Conservation (phyloP, 2,113 vertebrate species). For the Sapajus apella region DNA sequence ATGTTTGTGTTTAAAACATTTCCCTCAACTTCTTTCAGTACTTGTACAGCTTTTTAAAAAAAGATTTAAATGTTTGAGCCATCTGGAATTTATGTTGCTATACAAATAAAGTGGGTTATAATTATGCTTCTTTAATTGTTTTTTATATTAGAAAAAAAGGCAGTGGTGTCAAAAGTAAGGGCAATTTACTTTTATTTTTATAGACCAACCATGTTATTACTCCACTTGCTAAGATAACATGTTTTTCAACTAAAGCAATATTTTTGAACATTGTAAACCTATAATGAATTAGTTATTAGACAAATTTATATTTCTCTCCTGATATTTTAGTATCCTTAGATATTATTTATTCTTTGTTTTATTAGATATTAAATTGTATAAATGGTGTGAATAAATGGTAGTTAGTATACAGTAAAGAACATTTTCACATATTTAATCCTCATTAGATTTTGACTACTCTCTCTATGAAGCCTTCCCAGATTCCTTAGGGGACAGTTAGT, state of each 20-base stretch:
- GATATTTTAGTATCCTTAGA: background rate
- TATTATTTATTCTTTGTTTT: background rate
- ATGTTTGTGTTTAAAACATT: background rate
- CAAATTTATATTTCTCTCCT: background rate
- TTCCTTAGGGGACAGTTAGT: background rate
- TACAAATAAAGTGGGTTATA: background rate
- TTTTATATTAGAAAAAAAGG: background rate
- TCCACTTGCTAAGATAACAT: background rate
- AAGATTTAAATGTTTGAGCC: background rate
- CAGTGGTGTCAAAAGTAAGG: background rate
- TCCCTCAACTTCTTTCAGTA: background rate
- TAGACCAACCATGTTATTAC: background rate
- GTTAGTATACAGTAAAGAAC: background rate
- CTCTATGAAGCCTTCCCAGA: background rate
- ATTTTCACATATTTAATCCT: background rate
- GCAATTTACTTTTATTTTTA: background rate
- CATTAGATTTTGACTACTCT: background rate
- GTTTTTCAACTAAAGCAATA: background rate
- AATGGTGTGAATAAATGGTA: background rate
- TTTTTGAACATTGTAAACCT: background rate
- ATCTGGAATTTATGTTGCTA: conserved; percentile 19
- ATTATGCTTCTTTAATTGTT: background rate
- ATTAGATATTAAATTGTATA: background rate
- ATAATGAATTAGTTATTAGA: background rate
- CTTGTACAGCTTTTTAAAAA: background rate